A percentile compares a stretch with the other conserved stretches of the same genome.
Evolutionary conservation across 2,888 invertebrate species (phyloP).

Genomic region (Cotesia congregata): DNA sequence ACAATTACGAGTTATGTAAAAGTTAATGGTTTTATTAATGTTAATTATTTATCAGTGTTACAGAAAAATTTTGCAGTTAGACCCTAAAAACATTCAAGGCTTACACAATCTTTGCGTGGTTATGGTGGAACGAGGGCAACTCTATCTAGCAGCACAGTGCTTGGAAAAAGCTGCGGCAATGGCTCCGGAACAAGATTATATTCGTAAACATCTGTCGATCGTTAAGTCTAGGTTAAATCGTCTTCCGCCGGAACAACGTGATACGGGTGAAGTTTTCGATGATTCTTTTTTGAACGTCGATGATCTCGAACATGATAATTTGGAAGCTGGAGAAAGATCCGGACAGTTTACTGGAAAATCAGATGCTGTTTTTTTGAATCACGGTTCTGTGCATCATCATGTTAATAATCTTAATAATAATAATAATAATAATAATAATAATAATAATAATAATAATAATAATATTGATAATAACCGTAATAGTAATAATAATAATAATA

Average conservation of each 20-base stretch:
- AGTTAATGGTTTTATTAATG: neutral
- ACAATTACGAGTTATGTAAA: neutral
- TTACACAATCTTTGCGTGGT: slow-evolving; percentile 97
- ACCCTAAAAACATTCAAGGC: slow-evolving; percentile 93
- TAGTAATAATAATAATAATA: neutral
- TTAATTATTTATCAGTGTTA: slow-evolving; percentile 80
- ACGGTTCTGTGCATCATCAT: slow-evolving; percentile 58
- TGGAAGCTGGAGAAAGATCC: slow-evolving; percentile 52
- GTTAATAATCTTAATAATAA: slow-evolving; percentile 18
- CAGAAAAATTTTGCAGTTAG: slow-evolving; percentile 86
- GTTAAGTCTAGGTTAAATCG: slow-evolving; percentile 79
- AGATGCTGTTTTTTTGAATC: slow-evolving; percentile 61
- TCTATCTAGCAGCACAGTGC: slow-evolving; percentile 88
- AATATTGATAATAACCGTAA: neutral
- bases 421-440: slow-evolving; percentile 6
- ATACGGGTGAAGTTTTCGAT: slow-evolving; percentile 60
- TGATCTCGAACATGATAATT: slow-evolving; percentile 44
- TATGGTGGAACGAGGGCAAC: slow-evolving; percentile 90
- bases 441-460: neutral
- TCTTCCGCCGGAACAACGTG: slow-evolving; percentile 63
- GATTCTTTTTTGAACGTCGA: slow-evolving; percentile 59
- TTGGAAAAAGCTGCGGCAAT: slow-evolving; percentile 84
- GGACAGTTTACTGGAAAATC: slow-evolving; percentile 58
- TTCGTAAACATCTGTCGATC: slow-evolving; percentile 89
- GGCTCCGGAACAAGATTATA: slow-evolving; percentile 93